A percentile compares a stretch with the other conserved stretches of the same genome.
Conservation (phyloP, 2,888 invertebrate genomes). For the Epinotia nisella region DNA sequence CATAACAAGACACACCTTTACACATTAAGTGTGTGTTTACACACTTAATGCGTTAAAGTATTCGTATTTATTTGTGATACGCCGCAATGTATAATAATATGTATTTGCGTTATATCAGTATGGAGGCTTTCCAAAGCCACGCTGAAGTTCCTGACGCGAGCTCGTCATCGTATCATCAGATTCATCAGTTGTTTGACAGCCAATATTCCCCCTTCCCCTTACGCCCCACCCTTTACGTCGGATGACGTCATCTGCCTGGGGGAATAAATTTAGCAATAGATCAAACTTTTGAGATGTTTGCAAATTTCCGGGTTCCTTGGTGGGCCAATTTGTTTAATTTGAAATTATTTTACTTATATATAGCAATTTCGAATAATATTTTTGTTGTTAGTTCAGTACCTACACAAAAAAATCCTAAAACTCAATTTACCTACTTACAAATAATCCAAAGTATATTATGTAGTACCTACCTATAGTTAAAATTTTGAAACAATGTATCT, state of each 20-base stretch:
- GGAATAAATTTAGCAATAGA: conserved; percentile 51
- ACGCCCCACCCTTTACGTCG: conserved; percentile 48
- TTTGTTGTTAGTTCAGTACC: too few species aligned
- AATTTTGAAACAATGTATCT: too few species aligned
- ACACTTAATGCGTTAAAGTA: too few species aligned
- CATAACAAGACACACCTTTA: too few species aligned
- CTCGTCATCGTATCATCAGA: conserved; percentile 75
- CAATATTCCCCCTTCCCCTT: conserved; percentile 55
- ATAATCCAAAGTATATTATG: too few species aligned
- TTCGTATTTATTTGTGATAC: background rate
- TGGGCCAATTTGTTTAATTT: background rate
- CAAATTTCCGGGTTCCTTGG: conserved; percentile 52
- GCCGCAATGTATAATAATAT: too few species aligned
- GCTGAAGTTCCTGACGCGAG: conserved; percentile 65
- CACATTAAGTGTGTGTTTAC: too few species aligned
- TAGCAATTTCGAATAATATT: too few species aligned
- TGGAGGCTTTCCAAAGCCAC: conserved; percentile 59
- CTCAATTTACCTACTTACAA: background rate
- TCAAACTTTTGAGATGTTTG: conserved; percentile 56
- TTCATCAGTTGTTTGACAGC: conserved; percentile 75
- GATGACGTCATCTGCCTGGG: conserved; percentile 63
- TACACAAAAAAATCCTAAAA: background rate
- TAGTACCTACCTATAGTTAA: too few species aligned
- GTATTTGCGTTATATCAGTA: background rate
- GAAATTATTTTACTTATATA: too few species aligned